Evolutionary conservation across 2,797 vertebrate species (phyloP), one percentile per base, ranked within the genome.

Genomic region (Echiichthys vipera): DNA sequence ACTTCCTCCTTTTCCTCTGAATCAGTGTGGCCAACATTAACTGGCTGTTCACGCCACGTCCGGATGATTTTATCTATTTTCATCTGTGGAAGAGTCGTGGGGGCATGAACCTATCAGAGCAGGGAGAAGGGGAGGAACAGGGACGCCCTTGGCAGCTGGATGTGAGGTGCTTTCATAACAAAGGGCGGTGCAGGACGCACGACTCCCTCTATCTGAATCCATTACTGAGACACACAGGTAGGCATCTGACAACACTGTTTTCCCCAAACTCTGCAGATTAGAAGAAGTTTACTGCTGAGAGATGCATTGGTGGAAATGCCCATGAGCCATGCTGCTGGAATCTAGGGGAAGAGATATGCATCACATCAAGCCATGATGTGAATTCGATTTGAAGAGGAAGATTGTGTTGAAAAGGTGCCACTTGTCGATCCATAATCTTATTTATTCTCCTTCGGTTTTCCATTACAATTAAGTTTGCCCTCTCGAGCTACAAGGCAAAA

Each of bases 101-200:
- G 84, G 83, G 67, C 74, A 76, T 73, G 85, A 83, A 86, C 86
- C 79, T 62, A 89, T 91, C 87, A 86, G 77, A 74, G 73, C 63
- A 64, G 67, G 11, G 29, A 29, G 72, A 66, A 65, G 46, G 58
- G 63, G 53, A 72, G 65, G 51, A 46, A 71, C 55, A 20, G 74
- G 57, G 81, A 84, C 62, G 88, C 83, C 91, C 91, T 92, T 91
- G 89, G 84, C 79, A 65, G 79, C 79, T 57, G 69, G 64, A 84
- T 91, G 88, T 88, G 89, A 91, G 90, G 86, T 89, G 89, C 78
- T 85, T 92, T 88, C 81, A 84, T 74, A 91, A 88, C 76, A 25
- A 43, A 77, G 73, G 77, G 68, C 51, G 51, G 67, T 25, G 67
- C 78, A 58, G 70, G 67, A 83, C 45, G 45, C 69, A 59, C 24